phyloP scores from a whole-genome alignment of 2,888 invertebrate species.

The Abrostola tripartita region DNA sequence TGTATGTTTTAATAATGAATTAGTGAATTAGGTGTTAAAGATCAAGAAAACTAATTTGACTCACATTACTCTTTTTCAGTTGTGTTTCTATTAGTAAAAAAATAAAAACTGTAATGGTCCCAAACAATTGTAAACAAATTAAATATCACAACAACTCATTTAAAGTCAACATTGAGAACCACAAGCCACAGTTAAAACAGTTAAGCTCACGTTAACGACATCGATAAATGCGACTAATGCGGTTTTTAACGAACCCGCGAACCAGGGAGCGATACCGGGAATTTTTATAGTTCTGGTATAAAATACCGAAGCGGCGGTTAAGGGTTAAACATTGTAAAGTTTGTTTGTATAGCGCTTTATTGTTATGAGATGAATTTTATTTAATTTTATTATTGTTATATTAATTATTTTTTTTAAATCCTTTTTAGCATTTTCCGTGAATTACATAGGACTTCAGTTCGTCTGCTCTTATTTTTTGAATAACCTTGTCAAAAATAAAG shows the following conservation, averaged over 20 bases:
- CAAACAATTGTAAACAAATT: no score
- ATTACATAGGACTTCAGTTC: no score
- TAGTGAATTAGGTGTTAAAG: no score
- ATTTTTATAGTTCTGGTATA: conserved; percentile 62
- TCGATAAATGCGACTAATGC: conserved; percentile 79
- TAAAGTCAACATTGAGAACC: conserved; percentile 59
- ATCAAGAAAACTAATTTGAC: no score
- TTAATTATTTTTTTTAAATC: background rate
- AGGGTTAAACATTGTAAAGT: conserved; percentile 54
- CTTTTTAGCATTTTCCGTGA: no score
- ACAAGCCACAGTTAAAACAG: conserved; percentile 64
- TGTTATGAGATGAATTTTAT: conserved; percentile 35
- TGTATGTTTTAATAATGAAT: no score
- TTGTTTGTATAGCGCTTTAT: conserved; percentile 36
- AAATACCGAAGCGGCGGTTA: conserved; percentile 46
- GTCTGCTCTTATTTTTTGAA: no score
- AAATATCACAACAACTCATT: background rate
- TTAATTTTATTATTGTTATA: conserved; percentile 13
- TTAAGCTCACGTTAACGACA: conserved; percentile 75
- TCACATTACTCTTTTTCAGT: no score
- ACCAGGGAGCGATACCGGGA: conserved; percentile 52
- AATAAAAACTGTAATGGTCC: no score
- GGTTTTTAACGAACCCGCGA: conserved; percentile 75
- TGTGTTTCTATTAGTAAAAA: no score
- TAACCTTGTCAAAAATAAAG: no score